These are phyloP conservation scores for Anastrepha obliqua DNA, from an alignment of 1,140 invertebrate genomes.

Conservation along the genomic window DNA sequence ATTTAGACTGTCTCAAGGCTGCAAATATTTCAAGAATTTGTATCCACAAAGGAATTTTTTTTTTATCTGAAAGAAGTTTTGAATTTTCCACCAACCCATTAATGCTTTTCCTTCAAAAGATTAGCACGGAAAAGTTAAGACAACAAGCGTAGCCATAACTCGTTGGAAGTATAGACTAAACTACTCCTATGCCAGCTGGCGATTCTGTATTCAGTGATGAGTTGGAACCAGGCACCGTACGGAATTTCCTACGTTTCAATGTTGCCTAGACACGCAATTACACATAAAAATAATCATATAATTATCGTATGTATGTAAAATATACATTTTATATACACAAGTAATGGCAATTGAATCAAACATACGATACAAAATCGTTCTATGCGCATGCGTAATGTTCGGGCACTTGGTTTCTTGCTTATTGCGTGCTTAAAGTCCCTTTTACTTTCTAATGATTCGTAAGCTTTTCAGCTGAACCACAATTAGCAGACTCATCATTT, in stretches of 20 bases:
- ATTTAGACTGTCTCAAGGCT: no score
- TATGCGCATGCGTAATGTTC: conserved; percentile 18
- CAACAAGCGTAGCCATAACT: no score
- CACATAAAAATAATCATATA: background rate
- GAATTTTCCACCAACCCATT: no score
- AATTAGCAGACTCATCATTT: conserved; percentile 36
- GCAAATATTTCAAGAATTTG: no score
- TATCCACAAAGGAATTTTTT: no score
- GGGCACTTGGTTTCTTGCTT: background rate
- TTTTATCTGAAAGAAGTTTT: no score
- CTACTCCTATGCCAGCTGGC: no score
- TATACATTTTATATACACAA: background rate
- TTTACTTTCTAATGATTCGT: background rate
- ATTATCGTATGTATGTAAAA: background rate
- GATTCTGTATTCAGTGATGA: background rate
- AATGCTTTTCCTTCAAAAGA: no score
- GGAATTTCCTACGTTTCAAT: background rate
- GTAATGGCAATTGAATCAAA: background rate
- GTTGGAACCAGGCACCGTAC: background rate
- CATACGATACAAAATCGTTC: background rate
- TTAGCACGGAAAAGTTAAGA: no score
- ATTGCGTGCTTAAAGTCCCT: background rate
- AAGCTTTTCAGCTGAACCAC: background rate
- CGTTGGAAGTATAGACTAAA: no score
- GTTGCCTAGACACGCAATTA: background rate